These are phyloP conservation scores for Turdus rufiventris DNA, from an alignment of 2,113 vertebrate species.

Conservation along the genomic window DNA sequence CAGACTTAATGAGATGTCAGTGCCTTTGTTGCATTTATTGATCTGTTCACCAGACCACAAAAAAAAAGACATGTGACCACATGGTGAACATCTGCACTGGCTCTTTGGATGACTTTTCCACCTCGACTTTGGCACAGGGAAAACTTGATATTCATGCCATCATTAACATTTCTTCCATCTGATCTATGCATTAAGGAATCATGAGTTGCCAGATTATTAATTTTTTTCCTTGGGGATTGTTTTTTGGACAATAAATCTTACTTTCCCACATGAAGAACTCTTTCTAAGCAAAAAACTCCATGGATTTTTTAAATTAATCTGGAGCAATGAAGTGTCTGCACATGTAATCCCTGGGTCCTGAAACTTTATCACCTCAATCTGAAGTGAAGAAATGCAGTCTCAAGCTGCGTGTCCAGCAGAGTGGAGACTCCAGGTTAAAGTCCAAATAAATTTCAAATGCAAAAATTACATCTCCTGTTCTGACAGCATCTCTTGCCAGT, in stretches of 20 bases:
- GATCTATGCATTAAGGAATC: background rate
- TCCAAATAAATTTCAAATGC: background rate
- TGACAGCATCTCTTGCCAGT: background rate
- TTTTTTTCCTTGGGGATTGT: background rate
- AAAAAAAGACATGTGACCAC: background rate
- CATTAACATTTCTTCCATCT: background rate
- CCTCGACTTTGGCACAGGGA: background rate
- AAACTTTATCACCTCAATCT: background rate
- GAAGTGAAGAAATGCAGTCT: background rate
- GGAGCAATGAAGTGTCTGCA: background rate
- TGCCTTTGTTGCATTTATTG: background rate
- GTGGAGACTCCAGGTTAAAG: background rate
- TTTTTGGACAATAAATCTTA: background rate
- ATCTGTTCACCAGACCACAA: background rate
- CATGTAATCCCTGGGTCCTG: background rate
- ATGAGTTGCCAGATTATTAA: fast-evolving
- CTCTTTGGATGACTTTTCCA: background rate
- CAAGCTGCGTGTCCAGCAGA: background rate
- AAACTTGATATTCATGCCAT: background rate
- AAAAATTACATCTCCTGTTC: background rate
- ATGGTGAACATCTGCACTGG: background rate
- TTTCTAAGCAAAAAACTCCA: background rate
- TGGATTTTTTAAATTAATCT: background rate
- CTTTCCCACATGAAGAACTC: background rate
- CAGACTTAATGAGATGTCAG: background rate